phyloP scores from a whole-genome alignment of 2,888 invertebrate genomes.

The Eupeodes luniger region DNA sequence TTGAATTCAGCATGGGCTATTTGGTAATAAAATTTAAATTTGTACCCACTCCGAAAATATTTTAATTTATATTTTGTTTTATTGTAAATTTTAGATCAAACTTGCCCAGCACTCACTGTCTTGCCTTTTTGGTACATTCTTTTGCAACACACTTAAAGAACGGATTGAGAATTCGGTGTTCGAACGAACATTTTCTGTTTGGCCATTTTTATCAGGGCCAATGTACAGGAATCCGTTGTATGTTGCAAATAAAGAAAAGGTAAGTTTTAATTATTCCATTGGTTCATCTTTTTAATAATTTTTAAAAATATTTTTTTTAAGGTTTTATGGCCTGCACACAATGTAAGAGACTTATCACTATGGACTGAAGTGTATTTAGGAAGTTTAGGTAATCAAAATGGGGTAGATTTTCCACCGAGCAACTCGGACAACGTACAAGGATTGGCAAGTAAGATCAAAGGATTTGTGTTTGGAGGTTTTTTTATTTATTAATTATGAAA shows the following conservation, averaged over 20 bases:
- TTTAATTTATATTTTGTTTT: not conserved
- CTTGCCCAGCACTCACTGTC: conserved; percentile 97
- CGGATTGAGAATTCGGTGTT: conserved; percentile 87
- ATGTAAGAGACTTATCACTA: conserved; percentile 91
- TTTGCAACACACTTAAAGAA: conserved; percentile 94
- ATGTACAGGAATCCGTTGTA: conserved; percentile 95
- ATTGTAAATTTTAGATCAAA: conserved; percentile 89
- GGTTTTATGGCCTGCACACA: conserved; percentile 94
- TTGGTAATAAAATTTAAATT: conserved; percentile 87
- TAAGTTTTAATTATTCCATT: conserved; percentile 44
- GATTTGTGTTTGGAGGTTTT: not conserved
- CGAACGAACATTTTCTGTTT: conserved; percentile 92
- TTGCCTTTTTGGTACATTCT: conserved; percentile 98
- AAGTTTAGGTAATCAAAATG: conserved; percentile 84
- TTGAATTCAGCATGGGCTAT: conserved; percentile 97
- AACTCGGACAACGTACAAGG: conserved; percentile 80
- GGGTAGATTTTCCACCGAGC: conserved; percentile 82
- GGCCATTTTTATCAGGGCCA: conserved; percentile 92
- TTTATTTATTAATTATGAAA: not conserved
- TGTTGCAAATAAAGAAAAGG: conserved; percentile 84
- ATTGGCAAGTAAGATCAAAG: conserved; percentile 78
- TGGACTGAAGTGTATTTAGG: conserved; percentile 95
- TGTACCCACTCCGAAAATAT: not conserved
- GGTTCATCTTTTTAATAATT: not conserved
- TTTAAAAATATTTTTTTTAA: conserved; percentile 80